Percentiles rank a stretch among this genome's conserved stretches.
phyloP scores from a whole-genome alignment of 2,888 invertebrate genomes.

The Eupithecia subfuscata region DNA sequence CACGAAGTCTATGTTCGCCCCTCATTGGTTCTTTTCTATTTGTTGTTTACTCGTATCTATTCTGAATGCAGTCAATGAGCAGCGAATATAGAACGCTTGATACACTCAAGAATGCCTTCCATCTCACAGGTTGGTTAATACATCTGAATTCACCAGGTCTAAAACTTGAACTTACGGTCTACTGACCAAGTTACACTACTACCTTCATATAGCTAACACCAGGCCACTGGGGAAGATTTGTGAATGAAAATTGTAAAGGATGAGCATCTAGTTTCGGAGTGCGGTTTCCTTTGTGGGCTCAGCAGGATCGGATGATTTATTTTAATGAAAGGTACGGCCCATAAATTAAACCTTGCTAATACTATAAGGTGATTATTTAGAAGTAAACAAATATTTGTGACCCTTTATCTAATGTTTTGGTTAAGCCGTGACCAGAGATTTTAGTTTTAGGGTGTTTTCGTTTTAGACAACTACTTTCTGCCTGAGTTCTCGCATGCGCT shows the following conservation, averaged over 20 bases:
- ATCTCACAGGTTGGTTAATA: no score
- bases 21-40: no score
- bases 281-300: conserved; percentile 36
- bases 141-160: no score
- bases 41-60: no score
- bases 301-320: conserved; percentile 32
- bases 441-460: background rate
- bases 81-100: background rate
- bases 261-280: conserved; percentile 33
- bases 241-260: conserved; percentile 40
- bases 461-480: background rate
- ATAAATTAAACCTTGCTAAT: conserved; percentile 20
- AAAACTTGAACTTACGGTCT: background rate
- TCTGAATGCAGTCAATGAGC: background rate
- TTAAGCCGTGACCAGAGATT: background rate
- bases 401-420: conserved; percentile 7
- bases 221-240: conserved; percentile 37
- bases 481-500: no score
- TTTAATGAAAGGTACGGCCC: conserved; percentile 31
- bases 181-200: background rate
- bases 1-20: background rate
- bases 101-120: background rate
- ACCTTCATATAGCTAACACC: background rate
- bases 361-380: conserved; percentile 26
- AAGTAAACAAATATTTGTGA: conserved; percentile 20